Percentiles rank a stretch among this genome's conserved stretches.
Evolutionary conservation across 2,113 vertebrate species (phyloP).

Genomic region (Mustelus asterias): DNA sequence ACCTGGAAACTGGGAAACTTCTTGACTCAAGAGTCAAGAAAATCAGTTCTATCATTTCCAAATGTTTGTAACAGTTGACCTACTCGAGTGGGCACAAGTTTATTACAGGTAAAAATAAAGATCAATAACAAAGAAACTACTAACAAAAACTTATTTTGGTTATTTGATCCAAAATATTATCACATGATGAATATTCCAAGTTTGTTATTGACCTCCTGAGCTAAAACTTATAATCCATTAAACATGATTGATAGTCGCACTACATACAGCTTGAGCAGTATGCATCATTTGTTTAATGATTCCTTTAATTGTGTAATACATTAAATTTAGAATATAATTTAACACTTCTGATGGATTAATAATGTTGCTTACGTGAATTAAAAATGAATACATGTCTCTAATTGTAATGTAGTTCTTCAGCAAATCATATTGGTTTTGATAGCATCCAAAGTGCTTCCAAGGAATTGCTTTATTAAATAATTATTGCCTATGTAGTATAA

Average conservation of each 20-base stretch:
- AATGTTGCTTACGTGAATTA: background rate
- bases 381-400: slow-evolving; percentile 17
- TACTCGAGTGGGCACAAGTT: background rate
- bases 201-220: background rate
- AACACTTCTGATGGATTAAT: slow-evolving; percentile 18
- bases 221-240: background rate
- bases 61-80: background rate
- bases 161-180: background rate
- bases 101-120: background rate
- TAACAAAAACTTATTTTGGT: background rate
- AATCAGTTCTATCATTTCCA: background rate
- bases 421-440: background rate
- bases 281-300: slow-evolving; percentile 30
- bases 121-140: background rate
- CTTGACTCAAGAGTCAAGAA: background rate
- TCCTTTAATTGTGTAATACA: slow-evolving; percentile 25
- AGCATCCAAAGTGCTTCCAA: background rate
- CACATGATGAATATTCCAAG: background rate
- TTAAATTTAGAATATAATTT: slow-evolving; percentile 22
- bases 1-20: background rate
- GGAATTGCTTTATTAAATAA: background rate
- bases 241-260: background rate
- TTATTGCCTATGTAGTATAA: background rate
- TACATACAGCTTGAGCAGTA: background rate
- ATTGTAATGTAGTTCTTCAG: background rate